These are phyloP conservation scores for Lasioglossum morio DNA, from an alignment of 2,888 invertebrate genomes.

Conservation along the genomic window DNA sequence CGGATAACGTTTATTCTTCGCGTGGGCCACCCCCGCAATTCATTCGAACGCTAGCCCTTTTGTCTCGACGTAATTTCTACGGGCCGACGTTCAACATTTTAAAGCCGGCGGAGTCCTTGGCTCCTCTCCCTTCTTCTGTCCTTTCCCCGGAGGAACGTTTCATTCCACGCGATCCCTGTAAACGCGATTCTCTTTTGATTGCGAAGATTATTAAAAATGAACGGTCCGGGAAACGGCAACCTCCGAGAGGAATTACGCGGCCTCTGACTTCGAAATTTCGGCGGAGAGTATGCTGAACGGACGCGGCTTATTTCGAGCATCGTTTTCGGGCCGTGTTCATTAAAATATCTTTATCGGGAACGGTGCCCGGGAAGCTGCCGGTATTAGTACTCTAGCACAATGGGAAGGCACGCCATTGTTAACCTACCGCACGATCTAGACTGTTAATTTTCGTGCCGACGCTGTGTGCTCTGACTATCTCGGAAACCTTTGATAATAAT, in stretches of 20 bases:
- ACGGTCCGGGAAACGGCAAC: background rate
- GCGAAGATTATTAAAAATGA: conserved; percentile 19
- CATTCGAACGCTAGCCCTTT: conserved; percentile 22
- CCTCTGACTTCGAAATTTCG: background rate
- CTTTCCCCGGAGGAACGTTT: background rate
- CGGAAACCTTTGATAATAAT: background rate
- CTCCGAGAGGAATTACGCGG: background rate
- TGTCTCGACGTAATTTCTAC: conserved; percentile 14
- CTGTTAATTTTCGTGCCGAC: background rate
- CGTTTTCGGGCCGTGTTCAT: background rate
- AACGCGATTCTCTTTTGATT: background rate
- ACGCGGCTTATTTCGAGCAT: background rate
- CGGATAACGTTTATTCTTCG: conserved; percentile 53
- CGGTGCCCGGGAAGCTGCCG: background rate
- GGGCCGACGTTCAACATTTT: background rate
- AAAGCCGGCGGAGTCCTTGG: background rate
- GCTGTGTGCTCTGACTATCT: background rate
- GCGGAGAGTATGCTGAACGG: background rate
- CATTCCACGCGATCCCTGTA: conserved; percentile 16
- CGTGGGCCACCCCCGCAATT: conserved; percentile 1
- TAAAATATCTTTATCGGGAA: background rate
- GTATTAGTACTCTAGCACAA: background rate
- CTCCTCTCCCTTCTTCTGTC: background rate
- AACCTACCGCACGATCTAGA: background rate
- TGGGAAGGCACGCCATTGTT: background rate